Base-by-base conservation (phyloP, 2,888 invertebrate genomes). In the Pristionchus mayeri region DNA sequence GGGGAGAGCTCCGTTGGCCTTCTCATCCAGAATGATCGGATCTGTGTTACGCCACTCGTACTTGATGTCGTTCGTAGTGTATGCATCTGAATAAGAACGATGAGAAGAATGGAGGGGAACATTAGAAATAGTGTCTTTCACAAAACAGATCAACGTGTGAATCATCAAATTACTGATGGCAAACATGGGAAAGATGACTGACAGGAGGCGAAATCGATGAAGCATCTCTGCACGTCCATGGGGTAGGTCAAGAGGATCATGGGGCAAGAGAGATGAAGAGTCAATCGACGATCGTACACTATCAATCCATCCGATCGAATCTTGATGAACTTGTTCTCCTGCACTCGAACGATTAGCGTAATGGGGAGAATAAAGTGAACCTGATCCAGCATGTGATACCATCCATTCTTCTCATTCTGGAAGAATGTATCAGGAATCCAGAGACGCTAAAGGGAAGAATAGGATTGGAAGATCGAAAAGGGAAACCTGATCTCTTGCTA, bases 11-110 rank as follows among this genome's bases (percentile, higher is more conserved):
- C 93, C 92, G 86, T 92, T 93, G 37, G 93, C 93, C 44, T 30
- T 60, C 16, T 24, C 27, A 37, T 84, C 71, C 94, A 97, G 97
- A 83, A 97, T 97, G 1, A 97, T 85, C 21, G 92, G 97, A 94
- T 97, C 97, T 4, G 88, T 96, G 13, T 87, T 87, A 93, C 97
- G 97, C 98, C 98, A 98, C 90, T 97, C 95, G 94, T 98, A 98
- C 90, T 97, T 96, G 92, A 98, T 95, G 94, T 98, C 98, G 90
- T 96, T 96, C 60, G 97, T 98, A 75, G 98, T 98, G 96, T 98
- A 98, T 87, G 98, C 98, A 94, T 98, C 98, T 98, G 93, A 88
- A 94, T 93, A 82, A 13, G 27, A 40, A 40, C n/a, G 30, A n/a
- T n/a, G 9, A 16, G 13, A 24, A 79, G 50, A 79, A 27, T 13